These are phyloP conservation scores for Platygyra sinensis DNA, from an alignment of 64 coral and sea anemone genomes.

Conservation along the genomic window DNA sequence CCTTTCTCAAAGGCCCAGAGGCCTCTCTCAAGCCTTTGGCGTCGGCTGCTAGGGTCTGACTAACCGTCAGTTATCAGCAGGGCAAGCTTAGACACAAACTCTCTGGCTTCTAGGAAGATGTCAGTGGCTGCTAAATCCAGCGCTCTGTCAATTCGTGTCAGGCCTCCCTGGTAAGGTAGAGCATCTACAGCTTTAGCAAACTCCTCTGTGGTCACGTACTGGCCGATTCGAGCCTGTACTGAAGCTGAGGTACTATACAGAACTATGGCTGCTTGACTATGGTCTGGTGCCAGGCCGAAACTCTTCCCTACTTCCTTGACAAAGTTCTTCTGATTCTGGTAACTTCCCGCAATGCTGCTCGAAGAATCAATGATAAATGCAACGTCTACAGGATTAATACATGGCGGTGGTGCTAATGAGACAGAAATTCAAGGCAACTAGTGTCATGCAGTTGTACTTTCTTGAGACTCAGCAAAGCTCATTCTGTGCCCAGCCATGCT, in stretches of 20 bases:
- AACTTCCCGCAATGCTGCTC: conserved; percentile 27
- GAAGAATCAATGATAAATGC: conserved; percentile 69
- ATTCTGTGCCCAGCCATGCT: too few relatives aligned
- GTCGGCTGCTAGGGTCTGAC: conserved; percentile 23
- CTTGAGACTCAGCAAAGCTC: too few relatives aligned
- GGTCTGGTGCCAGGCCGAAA: conserved; percentile 45
- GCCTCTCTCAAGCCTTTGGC: conserved; percentile 15
- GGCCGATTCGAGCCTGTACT: conserved; percentile 13
- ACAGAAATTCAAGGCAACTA: too few relatives aligned
- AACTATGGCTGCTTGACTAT: not conserved
- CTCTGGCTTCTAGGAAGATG: conserved; percentile 4
- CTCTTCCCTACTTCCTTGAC: conserved; percentile 51
- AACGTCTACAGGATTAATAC: conserved; percentile 32
- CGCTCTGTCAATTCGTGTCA: conserved; percentile 57
- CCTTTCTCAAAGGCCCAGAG: not conserved
- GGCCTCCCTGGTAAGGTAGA: not conserved
- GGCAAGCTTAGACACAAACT: conserved; percentile 46
- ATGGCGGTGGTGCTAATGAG: not conserved
- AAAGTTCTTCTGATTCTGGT: conserved; percentile 44
- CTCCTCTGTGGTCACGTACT: not conserved
- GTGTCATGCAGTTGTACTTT: too few relatives aligned
- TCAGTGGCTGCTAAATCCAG: conserved; percentile 28
- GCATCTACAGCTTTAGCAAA: conserved; percentile 22
- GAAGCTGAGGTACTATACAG: conserved; percentile 34
- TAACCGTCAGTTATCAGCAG: conserved; percentile 58